Evolutionary conservation across 2,797 vertebrate species (phyloP).

Genomic region (Parauchenoglanis ngamensis): DNA sequence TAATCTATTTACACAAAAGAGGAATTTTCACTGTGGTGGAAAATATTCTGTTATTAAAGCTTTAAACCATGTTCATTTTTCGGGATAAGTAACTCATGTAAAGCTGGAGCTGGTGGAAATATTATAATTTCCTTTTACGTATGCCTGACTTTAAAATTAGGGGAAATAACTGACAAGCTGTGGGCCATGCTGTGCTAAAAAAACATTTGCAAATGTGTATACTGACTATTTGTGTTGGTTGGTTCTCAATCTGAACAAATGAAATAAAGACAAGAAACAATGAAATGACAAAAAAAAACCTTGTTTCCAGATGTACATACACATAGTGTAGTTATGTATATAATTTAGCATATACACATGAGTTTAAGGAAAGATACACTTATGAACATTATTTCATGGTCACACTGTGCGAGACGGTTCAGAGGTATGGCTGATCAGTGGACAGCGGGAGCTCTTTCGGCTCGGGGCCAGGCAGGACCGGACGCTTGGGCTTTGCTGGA

Average conservation of each 20-base stretch:
- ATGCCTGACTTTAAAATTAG: neutral
- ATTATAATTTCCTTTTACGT: neutral
- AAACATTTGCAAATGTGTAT: neutral
- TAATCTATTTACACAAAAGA: neutral
- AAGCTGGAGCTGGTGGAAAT: neutral
- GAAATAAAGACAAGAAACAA: constrained; percentile 9
- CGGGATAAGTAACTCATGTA: neutral
- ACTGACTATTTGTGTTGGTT: neutral
- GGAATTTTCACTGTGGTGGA: neutral
- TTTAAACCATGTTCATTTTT: neutral
- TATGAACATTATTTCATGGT: constrained; percentile 28
- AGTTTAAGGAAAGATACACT: constrained; percentile 5
- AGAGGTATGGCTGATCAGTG: constrained; percentile 87
- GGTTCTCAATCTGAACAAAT: neutral
- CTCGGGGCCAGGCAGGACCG: constrained; percentile 78
- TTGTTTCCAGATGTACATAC: constrained; percentile 7
- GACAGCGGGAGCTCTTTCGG: constrained; percentile 79
- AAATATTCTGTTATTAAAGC: neutral
- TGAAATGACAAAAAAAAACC: neutral
- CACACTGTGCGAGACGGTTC: constrained; percentile 52
- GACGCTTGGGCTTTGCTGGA: constrained; percentile 70
- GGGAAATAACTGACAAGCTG: neutral
- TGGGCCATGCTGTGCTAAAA: neutral
- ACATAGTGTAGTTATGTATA: constrained; percentile 19
- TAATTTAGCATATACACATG: constrained; percentile 30